phyloP scores from a whole-genome alignment of 2,113 vertebrate genomes.

The Beaufortia kweichowensis region DNA sequence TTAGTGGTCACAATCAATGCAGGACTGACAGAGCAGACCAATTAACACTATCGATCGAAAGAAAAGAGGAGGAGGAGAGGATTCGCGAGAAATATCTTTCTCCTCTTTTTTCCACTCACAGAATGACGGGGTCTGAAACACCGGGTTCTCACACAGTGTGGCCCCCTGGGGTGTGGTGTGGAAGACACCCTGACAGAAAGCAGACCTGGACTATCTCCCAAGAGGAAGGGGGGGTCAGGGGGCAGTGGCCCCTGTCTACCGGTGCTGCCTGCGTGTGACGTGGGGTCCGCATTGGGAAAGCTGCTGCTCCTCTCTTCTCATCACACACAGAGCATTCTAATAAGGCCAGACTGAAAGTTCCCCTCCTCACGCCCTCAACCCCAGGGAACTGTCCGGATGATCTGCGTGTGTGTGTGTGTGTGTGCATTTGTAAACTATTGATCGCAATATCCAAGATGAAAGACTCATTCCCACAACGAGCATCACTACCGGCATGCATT shows the following conservation, averaged over 20 bases:
- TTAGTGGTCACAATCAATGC: slow-evolving; percentile 85
- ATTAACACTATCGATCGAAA: slow-evolving; percentile 81
- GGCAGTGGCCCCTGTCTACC: slow-evolving; percentile 52
- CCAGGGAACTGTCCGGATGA: slow-evolving; percentile 43
- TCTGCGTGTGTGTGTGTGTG: neutral
- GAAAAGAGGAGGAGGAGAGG: slow-evolving; percentile 52
- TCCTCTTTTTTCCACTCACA: slow-evolving; percentile 28
- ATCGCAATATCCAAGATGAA: slow-evolving; percentile 17
- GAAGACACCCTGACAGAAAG: slow-evolving; percentile 86
- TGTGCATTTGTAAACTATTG: slow-evolving; percentile 34
- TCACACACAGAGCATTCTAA: slow-evolving; percentile 66
- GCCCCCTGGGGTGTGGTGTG: slow-evolving; percentile 73
- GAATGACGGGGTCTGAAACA: slow-evolving; percentile 72
- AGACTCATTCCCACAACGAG: slow-evolving; percentile 21
- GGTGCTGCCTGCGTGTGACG: slow-evolving; percentile 47
- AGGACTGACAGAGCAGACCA: slow-evolving; percentile 81
- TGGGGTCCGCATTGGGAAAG: slow-evolving; percentile 71
- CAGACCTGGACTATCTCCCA: slow-evolving; percentile 84
- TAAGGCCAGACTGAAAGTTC: slow-evolving; percentile 65
- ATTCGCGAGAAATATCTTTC: slow-evolving; percentile 70
- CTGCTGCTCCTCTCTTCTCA: slow-evolving; percentile 69
- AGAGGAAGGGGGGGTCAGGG: slow-evolving; percentile 77
- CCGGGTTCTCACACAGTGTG: slow-evolving; percentile 84
- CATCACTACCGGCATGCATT: neutral
- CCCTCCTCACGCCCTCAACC: slow-evolving; percentile 52